These are phyloP conservation scores for Synanthedon tipuliformis DNA, from an alignment of 2,888 invertebrate species.

Conservation along the genomic window DNA sequence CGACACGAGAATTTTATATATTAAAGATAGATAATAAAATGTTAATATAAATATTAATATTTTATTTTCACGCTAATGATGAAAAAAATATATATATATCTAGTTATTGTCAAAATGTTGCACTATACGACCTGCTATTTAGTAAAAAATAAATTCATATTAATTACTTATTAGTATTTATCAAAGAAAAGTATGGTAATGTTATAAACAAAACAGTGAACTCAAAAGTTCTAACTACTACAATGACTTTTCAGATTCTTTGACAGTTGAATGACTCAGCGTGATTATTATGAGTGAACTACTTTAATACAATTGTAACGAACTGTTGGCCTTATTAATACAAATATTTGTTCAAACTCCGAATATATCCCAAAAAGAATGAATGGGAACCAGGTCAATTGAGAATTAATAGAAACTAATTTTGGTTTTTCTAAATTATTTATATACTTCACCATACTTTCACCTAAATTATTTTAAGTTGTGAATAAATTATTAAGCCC, in stretches of 20 bases:
- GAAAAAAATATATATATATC: too few species aligned
- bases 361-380: not conserved
- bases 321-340: slow-evolving; percentile 9
- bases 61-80: too few species aligned
- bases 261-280: slow-evolving; percentile 4
- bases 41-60: too few species aligned
- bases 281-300: slow-evolving; percentile 5
- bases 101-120: too few species aligned
- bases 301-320: slow-evolving; percentile 8
- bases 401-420: slow-evolving; percentile 19
- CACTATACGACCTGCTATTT: too few species aligned
- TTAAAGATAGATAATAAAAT: too few species aligned
- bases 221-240: not conserved
- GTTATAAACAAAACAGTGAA: too few species aligned
- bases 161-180: too few species aligned
- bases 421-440: slow-evolving; percentile 11
- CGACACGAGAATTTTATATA: too few species aligned
- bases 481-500: too few species aligned
- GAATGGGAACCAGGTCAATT: slow-evolving; percentile 16
- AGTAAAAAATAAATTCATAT: too few species aligned
- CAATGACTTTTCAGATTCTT: not conserved
- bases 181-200: too few species aligned
- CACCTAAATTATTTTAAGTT: slow-evolving; percentile 8
- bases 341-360: slow-evolving; percentile 10
- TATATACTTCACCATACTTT: slow-evolving; percentile 16